Conservation (phyloP, 2,888 invertebrate genomes). For the Drosophila gaucha region DNA sequence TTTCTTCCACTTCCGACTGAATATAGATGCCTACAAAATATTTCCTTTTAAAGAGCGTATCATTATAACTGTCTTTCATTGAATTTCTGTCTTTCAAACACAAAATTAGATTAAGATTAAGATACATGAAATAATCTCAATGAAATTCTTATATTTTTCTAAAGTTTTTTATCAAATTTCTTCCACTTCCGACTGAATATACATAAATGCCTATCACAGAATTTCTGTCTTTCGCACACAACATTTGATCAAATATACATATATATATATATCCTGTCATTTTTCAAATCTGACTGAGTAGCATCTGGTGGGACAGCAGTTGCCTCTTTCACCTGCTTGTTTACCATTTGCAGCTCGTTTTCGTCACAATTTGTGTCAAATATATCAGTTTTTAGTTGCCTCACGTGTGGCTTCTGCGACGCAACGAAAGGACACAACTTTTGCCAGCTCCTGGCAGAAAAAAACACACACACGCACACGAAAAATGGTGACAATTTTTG, state of each 20-base stretch:
- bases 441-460: slow-evolving; percentile 1
- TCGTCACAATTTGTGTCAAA: slow-evolving; percentile 9
- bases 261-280: not conserved
- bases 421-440: slow-evolving; percentile 27
- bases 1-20: not conserved
- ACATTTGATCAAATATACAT: slow-evolving; percentile 1
- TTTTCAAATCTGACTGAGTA: not conserved
- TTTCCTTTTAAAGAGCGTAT: no score
- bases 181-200: not conserved
- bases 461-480: not conserved
- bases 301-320: slow-evolving; percentile 5
- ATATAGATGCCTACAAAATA: no score
- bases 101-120: no score
- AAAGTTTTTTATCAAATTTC: no score
- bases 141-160: no score
- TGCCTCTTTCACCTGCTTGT: not conserved
- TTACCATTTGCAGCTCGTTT: slow-evolving; percentile 17
- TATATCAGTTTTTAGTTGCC: slow-evolving; percentile 12
- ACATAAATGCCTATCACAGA: not conserved
- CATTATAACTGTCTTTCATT: no score
- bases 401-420: slow-evolving; percentile 8
- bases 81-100: no score
- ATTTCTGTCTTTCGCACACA: not conserved
- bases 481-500: slow-evolving; percentile 51
- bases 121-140: no score